Conservation (phyloP, 2,113 vertebrate species). For the Thymallus thymallus region DNA sequence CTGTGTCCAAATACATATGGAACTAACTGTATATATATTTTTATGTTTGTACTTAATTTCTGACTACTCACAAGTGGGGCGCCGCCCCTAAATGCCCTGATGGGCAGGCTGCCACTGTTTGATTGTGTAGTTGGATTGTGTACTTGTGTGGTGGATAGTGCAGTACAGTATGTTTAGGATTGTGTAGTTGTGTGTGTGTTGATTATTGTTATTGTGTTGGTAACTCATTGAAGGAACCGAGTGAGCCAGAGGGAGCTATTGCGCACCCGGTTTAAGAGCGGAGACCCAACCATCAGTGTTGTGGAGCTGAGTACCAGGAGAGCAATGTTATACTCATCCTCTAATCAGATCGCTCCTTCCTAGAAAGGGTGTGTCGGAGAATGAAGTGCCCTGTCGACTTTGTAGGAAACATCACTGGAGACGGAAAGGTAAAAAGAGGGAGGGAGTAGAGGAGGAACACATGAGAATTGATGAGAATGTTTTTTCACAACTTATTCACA, state of each 20-base stretch:
- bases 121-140: background rate
- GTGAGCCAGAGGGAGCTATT: constrained; percentile 83
- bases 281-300: constrained; percentile 87
- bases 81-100: too few species aligned
- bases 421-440: constrained; percentile 71
- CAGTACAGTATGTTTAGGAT: background rate
- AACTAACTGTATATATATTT: too few species aligned
- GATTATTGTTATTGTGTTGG: constrained; percentile 66
- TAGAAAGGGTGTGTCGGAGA: constrained; percentile 77
- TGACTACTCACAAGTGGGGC: too few species aligned
- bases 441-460: too few species aligned
- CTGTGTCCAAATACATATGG: too few species aligned
- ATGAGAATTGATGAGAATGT: too few species aligned
- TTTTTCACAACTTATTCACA: too few species aligned
- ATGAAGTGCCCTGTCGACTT: constrained; percentile 87
- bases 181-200: background rate
- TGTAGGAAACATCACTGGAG: constrained; percentile 84
- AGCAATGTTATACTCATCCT: constrained; percentile 85
- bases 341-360: constrained; percentile 63
- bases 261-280: constrained; percentile 86
- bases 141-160: too few species aligned
- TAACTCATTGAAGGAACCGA: constrained; percentile 90
- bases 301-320: constrained; percentile 94
- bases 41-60: too few species aligned
- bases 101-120: background rate